phyloP scores from a whole-genome alignment of 2,113 vertebrate species.

The Amphilophus citrinellus region DNA sequence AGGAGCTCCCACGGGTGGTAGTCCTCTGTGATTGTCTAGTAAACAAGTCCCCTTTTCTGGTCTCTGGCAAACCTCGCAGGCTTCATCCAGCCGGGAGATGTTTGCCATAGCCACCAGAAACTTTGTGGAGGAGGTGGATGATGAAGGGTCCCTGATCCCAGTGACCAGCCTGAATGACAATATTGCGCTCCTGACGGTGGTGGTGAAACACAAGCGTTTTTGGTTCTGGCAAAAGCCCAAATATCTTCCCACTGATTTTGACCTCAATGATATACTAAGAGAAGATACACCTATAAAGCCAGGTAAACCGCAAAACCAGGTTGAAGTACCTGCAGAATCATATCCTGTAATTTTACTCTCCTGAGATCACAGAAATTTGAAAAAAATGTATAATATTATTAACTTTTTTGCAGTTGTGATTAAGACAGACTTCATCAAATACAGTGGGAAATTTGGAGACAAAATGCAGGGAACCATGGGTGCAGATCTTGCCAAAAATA shows the following conservation, averaged over 20 bases:
- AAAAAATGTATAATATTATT: not conserved
- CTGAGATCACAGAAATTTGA: not conserved
- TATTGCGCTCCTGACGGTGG: slow-evolving; percentile 84
- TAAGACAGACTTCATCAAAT: slow-evolving; percentile 90
- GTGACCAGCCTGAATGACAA: slow-evolving; percentile 87
- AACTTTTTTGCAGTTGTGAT: slow-evolving; percentile 81
- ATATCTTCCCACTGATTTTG: slow-evolving; percentile 87
- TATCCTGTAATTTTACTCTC: not conserved
- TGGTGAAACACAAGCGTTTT: slow-evolving; percentile 86
- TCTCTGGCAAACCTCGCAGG: not conserved
- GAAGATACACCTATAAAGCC: slow-evolving; percentile 83
- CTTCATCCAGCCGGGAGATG: slow-evolving; percentile 76
- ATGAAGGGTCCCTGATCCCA: slow-evolving; percentile 86
- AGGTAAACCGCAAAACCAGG: slow-evolving; percentile 77
- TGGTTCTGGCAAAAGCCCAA: slow-evolving; percentile 94
- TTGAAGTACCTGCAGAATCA: not conserved
- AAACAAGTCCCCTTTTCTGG: not conserved
- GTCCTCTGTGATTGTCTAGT: not conserved
- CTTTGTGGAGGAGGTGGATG: slow-evolving; percentile 90
- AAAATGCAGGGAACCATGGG: slow-evolving; percentile 73
- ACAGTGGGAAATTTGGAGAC: slow-evolving; percentile 84
- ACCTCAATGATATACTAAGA: slow-evolving; percentile 86
- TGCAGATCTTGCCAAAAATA: slow-evolving; percentile 73
- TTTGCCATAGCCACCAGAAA: slow-evolving; percentile 92
- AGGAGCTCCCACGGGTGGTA: not conserved